These are phyloP conservation scores for Tursiops truncatus DNA, from an alignment of 2,113 vertebrate genomes.

Conservation along the genomic window DNA sequence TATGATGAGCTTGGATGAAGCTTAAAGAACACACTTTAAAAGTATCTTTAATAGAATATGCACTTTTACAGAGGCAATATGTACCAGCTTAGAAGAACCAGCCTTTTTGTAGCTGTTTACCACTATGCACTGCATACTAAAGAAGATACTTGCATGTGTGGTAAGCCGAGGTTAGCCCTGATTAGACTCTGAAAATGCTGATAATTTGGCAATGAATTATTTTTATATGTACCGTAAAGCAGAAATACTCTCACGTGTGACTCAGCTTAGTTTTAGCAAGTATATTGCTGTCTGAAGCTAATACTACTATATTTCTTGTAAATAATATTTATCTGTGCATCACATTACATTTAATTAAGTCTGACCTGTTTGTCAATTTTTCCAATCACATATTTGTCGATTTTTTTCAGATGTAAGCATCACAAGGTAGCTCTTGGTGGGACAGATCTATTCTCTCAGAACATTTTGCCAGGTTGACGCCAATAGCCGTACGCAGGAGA, in stretches of 20 bases:
- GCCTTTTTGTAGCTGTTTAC: neutral
- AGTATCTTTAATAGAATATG: neutral
- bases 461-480: neutral
- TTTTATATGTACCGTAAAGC: neutral
- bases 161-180: neutral
- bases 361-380: neutral
- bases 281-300: neutral
- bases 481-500: neutral
- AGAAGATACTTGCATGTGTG: neutral
- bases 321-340: neutral
- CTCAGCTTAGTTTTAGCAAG: neutral
- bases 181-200: neutral
- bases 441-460: neutral
- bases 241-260: neutral
- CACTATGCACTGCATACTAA: neutral
- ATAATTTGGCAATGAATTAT: neutral
- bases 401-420: neutral
- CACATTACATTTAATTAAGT: neutral
- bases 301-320: neutral
- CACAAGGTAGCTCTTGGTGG: neutral
- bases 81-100: neutral
- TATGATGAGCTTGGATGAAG: neutral
- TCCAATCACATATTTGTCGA: neutral
- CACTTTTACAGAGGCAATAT: neutral
- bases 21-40: neutral